Evolutionary conservation across 2,113 vertebrate species (phyloP).

Genomic region (Pachypanchax playfairii): DNA sequence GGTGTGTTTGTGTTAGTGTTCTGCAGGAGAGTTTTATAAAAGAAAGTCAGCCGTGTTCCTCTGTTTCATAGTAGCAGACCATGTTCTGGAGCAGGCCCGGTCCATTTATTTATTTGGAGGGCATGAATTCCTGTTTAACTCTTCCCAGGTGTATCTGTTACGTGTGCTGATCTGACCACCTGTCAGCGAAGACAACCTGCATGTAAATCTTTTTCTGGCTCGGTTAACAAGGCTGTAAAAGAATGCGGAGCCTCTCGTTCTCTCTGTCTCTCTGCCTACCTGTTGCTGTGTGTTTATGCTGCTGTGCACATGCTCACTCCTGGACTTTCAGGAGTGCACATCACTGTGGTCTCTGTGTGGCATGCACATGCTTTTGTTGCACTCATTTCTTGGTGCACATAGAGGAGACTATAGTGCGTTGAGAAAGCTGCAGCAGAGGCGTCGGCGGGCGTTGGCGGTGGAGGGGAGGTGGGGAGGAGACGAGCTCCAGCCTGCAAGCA

Average conservation of each 20-base stretch:
- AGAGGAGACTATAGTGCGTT: slow-evolving; percentile 89
- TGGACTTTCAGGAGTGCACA: slow-evolving; percentile 28
- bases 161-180: slow-evolving; percentile 26
- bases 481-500: slow-evolving; percentile 90
- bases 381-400: slow-evolving; percentile 57
- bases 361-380: slow-evolving; percentile 64
- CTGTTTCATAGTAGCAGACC: slow-evolving; percentile 13
- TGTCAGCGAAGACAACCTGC: slow-evolving; percentile 28
- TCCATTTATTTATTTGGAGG: not conserved
- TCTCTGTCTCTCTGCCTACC: slow-evolving; percentile 45
- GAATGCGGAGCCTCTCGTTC: slow-evolving; percentile 37
- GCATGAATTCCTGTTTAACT: not conserved
- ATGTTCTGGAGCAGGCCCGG: not conserved
- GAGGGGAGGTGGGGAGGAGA: slow-evolving; percentile 82
- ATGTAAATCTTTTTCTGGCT: slow-evolving; percentile 26
- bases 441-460: slow-evolving; percentile 60
- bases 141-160: slow-evolving; percentile 8
- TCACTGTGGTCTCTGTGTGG: slow-evolving; percentile 33
- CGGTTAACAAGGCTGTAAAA: slow-evolving; percentile 46
- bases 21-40: too few relatives aligned
- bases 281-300: slow-evolving; percentile 21
- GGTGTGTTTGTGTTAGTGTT: too few relatives aligned
- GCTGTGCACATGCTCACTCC: slow-evolving; percentile 1
- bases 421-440: slow-evolving; percentile 72
- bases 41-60: slow-evolving; percentile 60